phyloP scores from a whole-genome alignment of 2,888 invertebrate genomes.

The Mycalesis mineus region DNA sequence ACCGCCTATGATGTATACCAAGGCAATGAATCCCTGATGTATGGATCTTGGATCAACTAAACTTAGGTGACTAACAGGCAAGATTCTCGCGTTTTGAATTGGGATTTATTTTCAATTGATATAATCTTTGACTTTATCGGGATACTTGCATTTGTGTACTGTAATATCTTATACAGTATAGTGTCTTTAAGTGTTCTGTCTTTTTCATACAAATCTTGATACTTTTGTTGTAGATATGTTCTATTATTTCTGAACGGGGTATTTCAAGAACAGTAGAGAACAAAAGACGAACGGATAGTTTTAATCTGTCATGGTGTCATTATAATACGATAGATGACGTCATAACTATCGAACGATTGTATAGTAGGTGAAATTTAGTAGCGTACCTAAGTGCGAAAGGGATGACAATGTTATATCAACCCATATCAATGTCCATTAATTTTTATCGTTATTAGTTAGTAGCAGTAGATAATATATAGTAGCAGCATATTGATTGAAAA shows the following conservation, averaged over 20 bases:
- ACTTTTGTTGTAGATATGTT: too few relatives aligned
- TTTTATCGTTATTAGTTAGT: not conserved
- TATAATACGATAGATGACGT: not conserved
- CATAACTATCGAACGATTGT: not conserved
- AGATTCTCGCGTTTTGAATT: too few relatives aligned
- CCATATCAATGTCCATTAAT: not conserved
- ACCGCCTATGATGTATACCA: too few relatives aligned
- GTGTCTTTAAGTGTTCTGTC: too few relatives aligned
- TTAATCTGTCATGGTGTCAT: not conserved
- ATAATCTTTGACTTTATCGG: too few relatives aligned
- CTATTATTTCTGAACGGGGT: not conserved
- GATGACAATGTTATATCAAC: not conserved
- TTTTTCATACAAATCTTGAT: too few relatives aligned
- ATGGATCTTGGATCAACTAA: too few relatives aligned
- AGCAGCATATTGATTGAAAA: not conserved
- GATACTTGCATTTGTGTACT: too few relatives aligned
- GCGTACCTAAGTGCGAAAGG: not conserved
- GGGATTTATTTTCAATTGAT: too few relatives aligned
- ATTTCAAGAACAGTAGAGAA: not conserved
- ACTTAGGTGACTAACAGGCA: too few relatives aligned
- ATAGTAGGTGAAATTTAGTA: not conserved
- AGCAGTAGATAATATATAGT: not conserved
- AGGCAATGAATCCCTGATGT: too few relatives aligned
- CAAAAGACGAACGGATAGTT: not conserved
- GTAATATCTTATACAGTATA: too few relatives aligned